Conservation (phyloP, 2,113 vertebrate genomes). For the Gymnarchus niloticus region DNA sequence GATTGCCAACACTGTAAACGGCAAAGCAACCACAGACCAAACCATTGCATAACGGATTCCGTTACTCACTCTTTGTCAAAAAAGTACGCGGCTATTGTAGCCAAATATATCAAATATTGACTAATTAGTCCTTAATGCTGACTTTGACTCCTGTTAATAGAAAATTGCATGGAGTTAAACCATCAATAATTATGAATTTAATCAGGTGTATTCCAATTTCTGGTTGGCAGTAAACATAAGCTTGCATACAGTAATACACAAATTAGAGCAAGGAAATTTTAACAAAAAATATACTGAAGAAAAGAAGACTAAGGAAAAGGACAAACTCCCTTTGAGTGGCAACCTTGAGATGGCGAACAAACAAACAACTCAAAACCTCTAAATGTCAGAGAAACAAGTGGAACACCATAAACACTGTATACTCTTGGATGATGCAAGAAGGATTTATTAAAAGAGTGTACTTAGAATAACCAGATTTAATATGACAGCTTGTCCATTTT, state of each 20-base stretch:
- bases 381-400: not conserved
- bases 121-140: not conserved
- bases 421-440: not conserved
- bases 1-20: no score
- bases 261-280: not conserved
- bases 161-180: not conserved
- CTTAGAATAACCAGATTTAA: not conserved
- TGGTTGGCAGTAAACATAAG: not conserved
- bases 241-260: not conserved
- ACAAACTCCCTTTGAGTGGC: not conserved
- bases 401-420: not conserved
- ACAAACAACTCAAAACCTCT: not conserved
- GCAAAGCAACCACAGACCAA: no score
- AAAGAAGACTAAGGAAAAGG: not conserved
- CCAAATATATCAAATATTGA: conserved; percentile 4
- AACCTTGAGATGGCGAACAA: not conserved
- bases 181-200: not conserved
- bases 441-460: not conserved
- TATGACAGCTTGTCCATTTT: not conserved
- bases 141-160: not conserved
- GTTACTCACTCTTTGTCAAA: no score
- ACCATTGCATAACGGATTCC: no score
- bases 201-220: not conserved
- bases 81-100: not conserved
- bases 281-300: no score